Evolutionary conservation across 2,797 vertebrate genomes (phyloP).

Genomic region (Xenops minutus): DNA sequence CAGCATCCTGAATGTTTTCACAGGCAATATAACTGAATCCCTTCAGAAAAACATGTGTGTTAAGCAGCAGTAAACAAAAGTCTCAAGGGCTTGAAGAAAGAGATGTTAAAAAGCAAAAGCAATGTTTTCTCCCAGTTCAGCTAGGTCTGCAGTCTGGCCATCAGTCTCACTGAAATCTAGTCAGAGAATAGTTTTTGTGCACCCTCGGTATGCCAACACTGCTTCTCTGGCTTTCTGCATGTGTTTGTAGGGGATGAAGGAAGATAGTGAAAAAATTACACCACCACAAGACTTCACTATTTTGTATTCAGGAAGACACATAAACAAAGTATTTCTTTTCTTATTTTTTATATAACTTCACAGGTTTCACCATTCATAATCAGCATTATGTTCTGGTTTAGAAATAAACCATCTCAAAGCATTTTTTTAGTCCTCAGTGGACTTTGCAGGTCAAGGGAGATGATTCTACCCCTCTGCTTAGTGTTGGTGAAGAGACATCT

Average conservation of each 20-base stretch:
- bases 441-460: fast-evolving
- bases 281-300: not conserved
- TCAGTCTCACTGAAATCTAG: not conserved
- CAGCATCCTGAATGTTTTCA: not conserved
- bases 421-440: not conserved
- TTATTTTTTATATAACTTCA: not conserved
- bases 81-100: not conserved
- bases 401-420: not conserved
- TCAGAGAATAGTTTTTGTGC: not conserved
- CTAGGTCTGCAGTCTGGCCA: not conserved
- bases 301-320: not conserved
- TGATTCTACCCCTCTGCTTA: not conserved
- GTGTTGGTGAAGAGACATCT: not conserved
- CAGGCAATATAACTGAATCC: fast-evolving
- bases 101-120: not conserved
- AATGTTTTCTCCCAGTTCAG: not conserved
- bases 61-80: not conserved
- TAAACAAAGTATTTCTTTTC: not conserved
- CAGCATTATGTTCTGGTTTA: not conserved
- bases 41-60: not conserved
- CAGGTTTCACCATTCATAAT: not conserved
- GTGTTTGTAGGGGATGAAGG: not conserved
- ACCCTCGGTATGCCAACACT: not conserved
- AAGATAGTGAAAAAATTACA: not conserved
- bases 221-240: not conserved